A percentile compares a stretch with the other conserved stretches of the same genome.
These are phyloP conservation scores for Lochmaea capreae DNA, from an alignment of 2,888 invertebrate genomes.

Conservation along the genomic window DNA sequence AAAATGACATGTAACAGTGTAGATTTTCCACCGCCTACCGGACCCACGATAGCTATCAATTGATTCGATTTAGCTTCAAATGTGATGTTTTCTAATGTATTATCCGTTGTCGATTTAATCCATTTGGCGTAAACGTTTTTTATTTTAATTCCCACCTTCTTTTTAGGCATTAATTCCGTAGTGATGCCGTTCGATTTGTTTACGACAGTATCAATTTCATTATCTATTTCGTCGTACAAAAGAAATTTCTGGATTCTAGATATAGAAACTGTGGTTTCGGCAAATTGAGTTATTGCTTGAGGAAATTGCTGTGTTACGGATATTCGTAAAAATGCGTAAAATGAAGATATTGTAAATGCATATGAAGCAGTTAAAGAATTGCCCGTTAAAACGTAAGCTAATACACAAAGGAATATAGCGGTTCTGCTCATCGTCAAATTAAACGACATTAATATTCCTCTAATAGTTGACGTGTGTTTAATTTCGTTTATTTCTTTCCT, in stretches of 20 bases:
- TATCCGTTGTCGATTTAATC: slow-evolving; percentile 38
- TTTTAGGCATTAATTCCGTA: background rate
- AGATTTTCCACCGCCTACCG: slow-evolving; percentile 75
- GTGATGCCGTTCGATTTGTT: background rate
- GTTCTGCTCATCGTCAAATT: slow-evolving; percentile 85
- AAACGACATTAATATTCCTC: slow-evolving; percentile 73
- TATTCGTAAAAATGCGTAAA: slow-evolving; percentile 77
- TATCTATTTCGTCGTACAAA: slow-evolving; percentile 57
- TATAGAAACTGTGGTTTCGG: slow-evolving; percentile 68
- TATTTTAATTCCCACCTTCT: slow-evolving; percentile 18
- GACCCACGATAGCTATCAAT: slow-evolving; percentile 68
- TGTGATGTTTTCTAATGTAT: slow-evolving; percentile 40
- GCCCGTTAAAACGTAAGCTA: slow-evolving; percentile 79
- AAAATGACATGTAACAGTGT: slow-evolving; percentile 69
- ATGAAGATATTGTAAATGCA: slow-evolving; percentile 81
- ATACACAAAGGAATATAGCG: slow-evolving; percentile 83
- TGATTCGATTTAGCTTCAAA: slow-evolving; percentile 38
- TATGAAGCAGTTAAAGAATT: slow-evolving; percentile 69
- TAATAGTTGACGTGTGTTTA: slow-evolving; percentile 72
- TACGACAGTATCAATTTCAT: background rate
- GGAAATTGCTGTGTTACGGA: slow-evolving; percentile 75
- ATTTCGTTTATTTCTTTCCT: slow-evolving; percentile 78
- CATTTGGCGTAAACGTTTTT: slow-evolving; percentile 44
- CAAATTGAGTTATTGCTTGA: slow-evolving; percentile 74
- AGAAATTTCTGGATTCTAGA: slow-evolving; percentile 70